Evolutionary conservation across 2,113 vertebrate species (phyloP).

Genomic region (Poecile atricapillus): DNA sequence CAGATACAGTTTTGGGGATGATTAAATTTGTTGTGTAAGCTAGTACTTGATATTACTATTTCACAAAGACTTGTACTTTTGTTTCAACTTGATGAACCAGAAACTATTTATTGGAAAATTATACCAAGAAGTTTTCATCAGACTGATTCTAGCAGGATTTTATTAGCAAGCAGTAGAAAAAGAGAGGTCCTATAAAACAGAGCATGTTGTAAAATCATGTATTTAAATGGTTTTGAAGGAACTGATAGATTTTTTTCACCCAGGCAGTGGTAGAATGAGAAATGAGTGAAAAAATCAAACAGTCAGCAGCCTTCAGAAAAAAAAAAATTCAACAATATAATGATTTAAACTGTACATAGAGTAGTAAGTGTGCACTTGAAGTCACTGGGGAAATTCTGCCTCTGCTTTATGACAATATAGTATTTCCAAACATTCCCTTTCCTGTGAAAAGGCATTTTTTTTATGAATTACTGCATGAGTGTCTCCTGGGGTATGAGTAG

Average conservation of each 20-base stretch:
- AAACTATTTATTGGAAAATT: neutral
- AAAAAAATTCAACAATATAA: neutral
- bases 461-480: neutral
- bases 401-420: neutral
- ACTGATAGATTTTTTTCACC: neutral
- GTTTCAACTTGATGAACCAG: neutral
- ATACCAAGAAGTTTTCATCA: neutral
- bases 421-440: neutral
- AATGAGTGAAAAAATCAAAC: neutral
- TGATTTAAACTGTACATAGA: neutral
- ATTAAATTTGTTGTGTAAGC: neutral
- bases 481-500: neutral
- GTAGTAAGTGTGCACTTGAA: neutral
- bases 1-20: neutral
- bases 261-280: neutral
- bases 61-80: neutral
- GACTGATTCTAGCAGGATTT: neutral
- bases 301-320: neutral
- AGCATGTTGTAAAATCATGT: neutral
- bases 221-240: neutral
- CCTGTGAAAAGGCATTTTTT: neutral
- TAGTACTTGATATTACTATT: neutral
- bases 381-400: neutral
- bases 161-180: neutral
- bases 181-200: neutral